Evolutionary conservation across 2,113 vertebrate genomes (phyloP).

Genomic region (Salvelinus alpinus): DNA sequence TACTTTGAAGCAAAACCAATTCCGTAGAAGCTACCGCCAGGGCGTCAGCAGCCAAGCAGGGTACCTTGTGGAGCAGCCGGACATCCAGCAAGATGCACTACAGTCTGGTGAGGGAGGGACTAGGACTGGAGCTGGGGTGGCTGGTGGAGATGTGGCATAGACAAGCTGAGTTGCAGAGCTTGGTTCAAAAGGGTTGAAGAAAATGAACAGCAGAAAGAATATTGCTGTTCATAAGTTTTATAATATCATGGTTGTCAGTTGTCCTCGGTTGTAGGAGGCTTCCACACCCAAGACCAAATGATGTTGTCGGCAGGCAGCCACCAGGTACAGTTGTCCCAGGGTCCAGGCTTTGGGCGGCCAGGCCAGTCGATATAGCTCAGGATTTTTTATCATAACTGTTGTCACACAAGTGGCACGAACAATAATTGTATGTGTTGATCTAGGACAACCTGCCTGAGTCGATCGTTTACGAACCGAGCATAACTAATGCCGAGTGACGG

Average conservation of each 20-base stretch:
- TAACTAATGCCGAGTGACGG: no score
- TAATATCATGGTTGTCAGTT: neutral
- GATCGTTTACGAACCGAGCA: no score
- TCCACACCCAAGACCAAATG: conserved; percentile 89
- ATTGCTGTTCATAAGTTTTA: neutral
- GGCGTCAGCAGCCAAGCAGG: conserved; percentile 84
- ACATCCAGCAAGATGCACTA: conserved; percentile 90
- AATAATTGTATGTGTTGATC: no score
- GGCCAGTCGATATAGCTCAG: conserved; percentile 91
- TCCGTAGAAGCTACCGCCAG: conserved; percentile 87
- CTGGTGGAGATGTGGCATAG: neutral
- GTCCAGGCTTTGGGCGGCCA: conserved; percentile 79
- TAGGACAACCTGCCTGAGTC: no score
- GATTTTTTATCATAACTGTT: no score
- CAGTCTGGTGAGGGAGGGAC: conserved; percentile 83
- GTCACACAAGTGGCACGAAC: no score
- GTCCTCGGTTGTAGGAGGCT: conserved; percentile 84
- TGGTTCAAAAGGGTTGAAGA: no score
- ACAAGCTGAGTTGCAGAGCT: neutral
- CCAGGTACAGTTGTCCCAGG: conserved; percentile 74
- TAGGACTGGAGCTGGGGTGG: neutral
- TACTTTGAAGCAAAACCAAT: conserved; percentile 88
- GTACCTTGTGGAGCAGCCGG: conserved; percentile 86
- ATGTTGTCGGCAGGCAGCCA: conserved; percentile 83
- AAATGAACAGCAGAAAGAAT: no score